A percentile compares a stretch with the other conserved stretches of the same genome.
phyloP scores from a whole-genome alignment of 2,888 invertebrate species.

The Carcina quercana region DNA sequence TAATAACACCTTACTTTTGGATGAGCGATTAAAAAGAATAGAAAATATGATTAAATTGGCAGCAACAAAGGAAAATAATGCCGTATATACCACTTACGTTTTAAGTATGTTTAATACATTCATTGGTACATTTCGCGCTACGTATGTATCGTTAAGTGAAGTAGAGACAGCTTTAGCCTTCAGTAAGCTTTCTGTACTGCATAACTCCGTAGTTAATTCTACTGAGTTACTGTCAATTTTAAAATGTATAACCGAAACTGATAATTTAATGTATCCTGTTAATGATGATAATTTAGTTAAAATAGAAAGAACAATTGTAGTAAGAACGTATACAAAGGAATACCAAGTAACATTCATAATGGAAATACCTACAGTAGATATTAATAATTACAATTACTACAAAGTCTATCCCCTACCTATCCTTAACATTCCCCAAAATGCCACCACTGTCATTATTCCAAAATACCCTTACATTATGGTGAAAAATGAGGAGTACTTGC shows the following conservation, averaged over 20 bases:
- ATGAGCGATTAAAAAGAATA: neutral
- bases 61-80: neutral
- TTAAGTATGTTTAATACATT: conserved; percentile 2
- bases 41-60: neutral
- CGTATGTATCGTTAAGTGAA: conserved; percentile 1
- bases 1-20: neutral
- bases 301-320: neutral
- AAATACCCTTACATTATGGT: conserved; percentile 3
- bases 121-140: conserved; percentile 3
- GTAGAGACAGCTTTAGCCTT: conserved; percentile 4
- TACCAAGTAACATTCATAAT: conserved; percentile 1
- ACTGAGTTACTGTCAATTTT: neutral
- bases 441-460: neutral
- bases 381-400: neutral
- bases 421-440: neutral
- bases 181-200: conserved; percentile 5
- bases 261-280: neutral
- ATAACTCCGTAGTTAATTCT: conserved; percentile 5
- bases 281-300: neutral
- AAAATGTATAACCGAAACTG: neutral
- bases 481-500: neutral
- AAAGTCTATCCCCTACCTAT: neutral
- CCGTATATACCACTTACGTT: neutral
- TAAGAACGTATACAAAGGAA: conserved; percentile 2
- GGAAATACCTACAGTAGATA: conserved; percentile 1